phyloP scores from a whole-genome alignment of 2,888 invertebrate genomes.

The Aspidiotus destructor region DNA sequence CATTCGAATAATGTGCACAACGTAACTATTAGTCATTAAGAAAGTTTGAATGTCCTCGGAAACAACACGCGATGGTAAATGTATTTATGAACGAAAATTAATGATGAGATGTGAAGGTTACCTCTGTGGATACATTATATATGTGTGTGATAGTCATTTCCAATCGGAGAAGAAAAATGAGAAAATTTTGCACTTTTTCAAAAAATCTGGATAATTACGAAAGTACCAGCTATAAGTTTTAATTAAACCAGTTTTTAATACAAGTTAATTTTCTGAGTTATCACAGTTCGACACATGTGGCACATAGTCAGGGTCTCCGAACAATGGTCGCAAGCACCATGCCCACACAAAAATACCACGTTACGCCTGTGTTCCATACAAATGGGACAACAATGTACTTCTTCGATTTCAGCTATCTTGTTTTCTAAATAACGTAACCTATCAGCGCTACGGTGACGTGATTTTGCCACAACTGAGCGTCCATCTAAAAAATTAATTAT shows the following conservation, averaged over 20 bases:
- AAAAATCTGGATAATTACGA: too few species aligned
- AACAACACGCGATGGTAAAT: too few species aligned
- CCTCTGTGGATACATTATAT: too few species aligned
- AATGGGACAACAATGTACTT: conserved; percentile 73
- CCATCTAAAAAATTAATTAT: conserved; percentile 40
- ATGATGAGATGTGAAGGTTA: too few species aligned
- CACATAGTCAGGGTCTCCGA: conserved; percentile 70
- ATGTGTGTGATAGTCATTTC: too few species aligned
- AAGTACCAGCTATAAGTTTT: too few species aligned
- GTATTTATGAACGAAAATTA: too few species aligned
- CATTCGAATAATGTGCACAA: too few species aligned
- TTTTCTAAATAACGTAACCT: conserved; percentile 60
- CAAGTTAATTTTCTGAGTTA: conserved; percentile 61
- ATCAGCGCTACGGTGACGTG: conserved; percentile 54
- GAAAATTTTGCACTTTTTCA: too few species aligned
- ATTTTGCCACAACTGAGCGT: conserved; percentile 41
- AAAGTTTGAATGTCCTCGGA: too few species aligned
- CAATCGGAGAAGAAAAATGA: too few species aligned
- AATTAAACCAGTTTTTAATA: conserved; percentile 41
- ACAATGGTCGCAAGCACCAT: conserved; percentile 72
- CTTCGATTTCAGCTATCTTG: conserved; percentile 76
- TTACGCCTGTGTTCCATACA: conserved; percentile 77
- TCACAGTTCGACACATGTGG: conserved; percentile 74
- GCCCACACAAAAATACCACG: conserved; percentile 80
- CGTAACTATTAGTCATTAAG: too few species aligned